Percentiles rank a stretch among this genome's conserved stretches.
phyloP scores from a whole-genome alignment of 1,140 invertebrate species.

The Sarcophaga bullata region DNA sequence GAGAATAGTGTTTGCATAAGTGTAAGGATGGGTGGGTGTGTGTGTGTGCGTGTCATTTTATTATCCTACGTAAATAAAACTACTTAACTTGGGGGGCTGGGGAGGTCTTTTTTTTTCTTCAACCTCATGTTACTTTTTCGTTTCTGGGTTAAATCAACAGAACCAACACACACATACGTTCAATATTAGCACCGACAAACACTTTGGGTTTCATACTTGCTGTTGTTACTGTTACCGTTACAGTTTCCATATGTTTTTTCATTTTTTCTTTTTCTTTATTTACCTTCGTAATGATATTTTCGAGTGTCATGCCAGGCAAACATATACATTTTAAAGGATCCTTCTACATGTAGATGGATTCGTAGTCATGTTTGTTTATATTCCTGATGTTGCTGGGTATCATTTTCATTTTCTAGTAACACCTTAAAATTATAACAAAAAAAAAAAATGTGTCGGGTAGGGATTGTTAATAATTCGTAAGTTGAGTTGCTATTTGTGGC shows the following conservation, averaged over 20 bases:
- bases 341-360: too few species aligned
- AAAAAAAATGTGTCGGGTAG: too few species aligned
- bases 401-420: not conserved
- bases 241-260: not conserved
- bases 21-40: too few species aligned
- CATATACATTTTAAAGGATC: too few species aligned
- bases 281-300: too few species aligned
- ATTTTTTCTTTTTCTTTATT: not conserved
- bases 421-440: conserved; percentile 8
- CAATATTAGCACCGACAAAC: not conserved
- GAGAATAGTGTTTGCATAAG: too few species aligned
- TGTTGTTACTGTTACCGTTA: not conserved
- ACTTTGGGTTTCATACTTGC: not conserved
- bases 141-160: conserved; percentile 10
- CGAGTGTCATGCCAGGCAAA: too few species aligned
- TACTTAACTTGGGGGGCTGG: not conserved
- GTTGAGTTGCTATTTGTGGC: too few species aligned
- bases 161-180: not conserved
- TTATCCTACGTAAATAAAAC: not conserved
- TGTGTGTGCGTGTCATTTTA: not conserved
- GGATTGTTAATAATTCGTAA: too few species aligned
- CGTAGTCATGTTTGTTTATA: too few species aligned
- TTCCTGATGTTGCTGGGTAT: too few species aligned
- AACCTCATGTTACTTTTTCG: not conserved
- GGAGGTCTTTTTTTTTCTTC: not conserved